Percentiles rank a stretch among this genome's conserved stretches.
phyloP scores from a whole-genome alignment of 2,888 invertebrate species.

The Drosophila neonasuta region DNA sequence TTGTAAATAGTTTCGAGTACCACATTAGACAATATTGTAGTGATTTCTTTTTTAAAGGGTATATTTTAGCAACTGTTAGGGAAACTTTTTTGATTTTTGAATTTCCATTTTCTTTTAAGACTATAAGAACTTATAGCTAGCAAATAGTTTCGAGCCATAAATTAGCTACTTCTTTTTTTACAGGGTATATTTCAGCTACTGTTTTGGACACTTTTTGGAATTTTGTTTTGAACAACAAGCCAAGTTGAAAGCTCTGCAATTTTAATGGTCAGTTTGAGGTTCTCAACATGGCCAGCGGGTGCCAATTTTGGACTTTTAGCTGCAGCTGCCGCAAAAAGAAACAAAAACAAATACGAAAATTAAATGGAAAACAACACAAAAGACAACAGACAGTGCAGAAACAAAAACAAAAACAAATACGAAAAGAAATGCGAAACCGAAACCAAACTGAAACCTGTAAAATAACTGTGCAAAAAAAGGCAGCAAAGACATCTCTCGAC shows the following conservation, averaged over 20 bases:
- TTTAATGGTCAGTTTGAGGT: constrained; percentile 53
- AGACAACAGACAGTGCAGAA: not conserved
- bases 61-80: not conserved
- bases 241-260: constrained; percentile 25
- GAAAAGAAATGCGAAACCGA: constrained; percentile 24
- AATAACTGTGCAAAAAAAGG: constrained; percentile 16
- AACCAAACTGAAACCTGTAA: constrained; percentile 18
- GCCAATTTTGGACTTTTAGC: constrained; percentile 51
- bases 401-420: constrained; percentile 23
- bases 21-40: not conserved
- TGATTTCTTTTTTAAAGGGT: not conserved
- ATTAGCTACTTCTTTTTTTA: too few species aligned
- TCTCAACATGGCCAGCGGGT: constrained; percentile 16
- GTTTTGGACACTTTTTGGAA: constrained; percentile 17
- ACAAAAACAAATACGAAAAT: constrained; percentile 19
- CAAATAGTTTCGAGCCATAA: too few species aligned
- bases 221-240: constrained; percentile 12
- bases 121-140: too few species aligned
- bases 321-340: constrained; percentile 27
- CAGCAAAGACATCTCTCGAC: constrained; percentile 41
- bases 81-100: constrained; percentile 15
- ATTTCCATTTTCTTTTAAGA: too few species aligned
- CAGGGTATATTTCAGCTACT: not conserved
- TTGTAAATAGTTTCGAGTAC: not conserved
- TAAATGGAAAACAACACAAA: constrained; percentile 20